Evolutionary conservation across 2,797 vertebrate species (phyloP), one percentile per base, ranked within the genome.

Genomic region (Echeneis naucrates): DNA sequence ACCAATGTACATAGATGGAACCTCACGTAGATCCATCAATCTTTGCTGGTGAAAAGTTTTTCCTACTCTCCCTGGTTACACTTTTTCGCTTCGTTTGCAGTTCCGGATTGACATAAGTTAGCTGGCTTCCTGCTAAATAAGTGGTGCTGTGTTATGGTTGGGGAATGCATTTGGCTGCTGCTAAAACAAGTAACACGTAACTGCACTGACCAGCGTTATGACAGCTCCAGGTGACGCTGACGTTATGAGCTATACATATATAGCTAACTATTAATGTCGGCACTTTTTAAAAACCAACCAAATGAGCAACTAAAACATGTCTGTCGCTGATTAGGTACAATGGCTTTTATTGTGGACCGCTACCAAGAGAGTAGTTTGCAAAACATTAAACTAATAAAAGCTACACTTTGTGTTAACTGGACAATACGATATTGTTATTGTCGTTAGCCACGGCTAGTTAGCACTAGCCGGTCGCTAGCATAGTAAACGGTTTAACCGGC

Each of bases 321-420:
- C n/a, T n/a, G n/a, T n/a, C n/a, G n/a, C n/a, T n/a, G n/a, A n/a
- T n/a, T n/a, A n/a, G n/a, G n/a, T n/a, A n/a, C n/a, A n/a, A n/a
- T n/a, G n/a, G n/a, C n/a, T n/a, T n/a, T n/a, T n/a, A n/a, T 1
- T 0, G 13, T 2, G 5, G 1, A 1, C 0, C 2, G 2, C 9
- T 40, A 50, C 10, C 0, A 26, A n/a, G n/a, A 38, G 0, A n/a
- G 13, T 10, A 42, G n/a, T 19, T 0, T 8, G 32, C 27, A 42
- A 5, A 60, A 50, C 2, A 55, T 32, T 1, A 24, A 53, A 2
- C 9, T 16, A 7, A 30, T 4, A 24, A 68, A 56, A 45, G 17
- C 9, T 7, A 24, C 2, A 32, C 23, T 38, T 9, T 57, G 21
- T 42, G 5, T 54, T 64, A 48, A 40, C 14, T 26, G 8, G 12